Evolutionary conservation across 2,113 vertebrate genomes (phyloP).

Genomic region (Beaufortia kweichowensis): DNA sequence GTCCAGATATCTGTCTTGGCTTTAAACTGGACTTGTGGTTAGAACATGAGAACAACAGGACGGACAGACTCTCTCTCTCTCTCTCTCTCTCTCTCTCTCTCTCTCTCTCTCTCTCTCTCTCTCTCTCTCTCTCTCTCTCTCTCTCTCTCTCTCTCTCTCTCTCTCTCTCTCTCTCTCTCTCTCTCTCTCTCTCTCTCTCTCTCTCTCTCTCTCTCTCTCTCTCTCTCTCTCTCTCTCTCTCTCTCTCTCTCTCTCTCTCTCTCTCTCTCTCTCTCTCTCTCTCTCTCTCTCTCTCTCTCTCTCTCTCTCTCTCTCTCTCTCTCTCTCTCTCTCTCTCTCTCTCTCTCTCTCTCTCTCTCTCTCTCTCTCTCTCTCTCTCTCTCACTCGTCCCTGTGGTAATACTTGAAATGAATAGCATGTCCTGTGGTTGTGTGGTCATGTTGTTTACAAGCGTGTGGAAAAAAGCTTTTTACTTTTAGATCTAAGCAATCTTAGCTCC

Average conservation of each 20-base stretch:
- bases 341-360: too few species aligned
- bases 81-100: background rate
- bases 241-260: background rate
- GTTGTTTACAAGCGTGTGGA: constrained; percentile 15
- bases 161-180: background rate
- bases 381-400: background rate
- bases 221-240: background rate
- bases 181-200: background rate
- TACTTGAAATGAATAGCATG: constrained; percentile 23
- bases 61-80: background rate
- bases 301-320: background rate
- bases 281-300: background rate
- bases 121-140: background rate
- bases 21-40: constrained; percentile 12
- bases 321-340: background rate
- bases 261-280: background rate
- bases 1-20: constrained; percentile 9
- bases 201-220: background rate
- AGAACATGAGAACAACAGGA: constrained; percentile 21
- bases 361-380: background rate
- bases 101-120: background rate
- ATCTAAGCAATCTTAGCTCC: constrained; percentile 2
- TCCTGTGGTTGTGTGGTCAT: constrained; percentile 20
- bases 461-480: background rate
- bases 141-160: background rate